Conservation (phyloP, 2,888 invertebrate species). For the Cephalotes varians region DNA sequence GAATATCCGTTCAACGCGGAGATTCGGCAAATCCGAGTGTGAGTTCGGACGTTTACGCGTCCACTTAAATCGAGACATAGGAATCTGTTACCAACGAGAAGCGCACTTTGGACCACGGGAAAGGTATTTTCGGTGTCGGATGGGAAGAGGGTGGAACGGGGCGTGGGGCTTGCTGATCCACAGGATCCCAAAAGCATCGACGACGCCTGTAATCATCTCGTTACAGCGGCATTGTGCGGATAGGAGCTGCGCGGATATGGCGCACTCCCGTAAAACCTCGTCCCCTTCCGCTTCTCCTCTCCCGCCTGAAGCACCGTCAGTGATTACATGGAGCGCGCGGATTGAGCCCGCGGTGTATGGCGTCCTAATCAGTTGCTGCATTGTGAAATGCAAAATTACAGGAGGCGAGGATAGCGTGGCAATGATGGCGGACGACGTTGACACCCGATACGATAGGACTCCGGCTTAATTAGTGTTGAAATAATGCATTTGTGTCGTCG, state of each 20-base stretch:
- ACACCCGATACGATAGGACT: constrained; percentile 35
- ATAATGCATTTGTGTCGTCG: constrained; percentile 47
- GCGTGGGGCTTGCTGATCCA: constrained; percentile 56
- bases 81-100: constrained; percentile 59
- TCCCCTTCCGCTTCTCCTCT: constrained; percentile 29
- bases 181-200: constrained; percentile 69
- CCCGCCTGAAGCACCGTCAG: constrained; percentile 71
- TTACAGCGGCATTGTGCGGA: constrained; percentile 80
- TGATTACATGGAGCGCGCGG: constrained; percentile 77
- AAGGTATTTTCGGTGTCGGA: constrained; percentile 58
- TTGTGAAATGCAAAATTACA: constrained; percentile 81
- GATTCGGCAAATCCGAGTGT: constrained; percentile 55
- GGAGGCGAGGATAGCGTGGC: constrained; percentile 67
- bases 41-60: constrained; percentile 63
- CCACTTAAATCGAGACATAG: constrained; percentile 71
- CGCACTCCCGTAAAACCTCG: constrained; percentile 69
- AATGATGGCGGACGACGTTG: constrained; percentile 56
- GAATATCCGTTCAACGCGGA: constrained; percentile 55
- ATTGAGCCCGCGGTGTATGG: constrained; percentile 64
- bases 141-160: background rate
- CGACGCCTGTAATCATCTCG: constrained; percentile 83
- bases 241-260: constrained; percentile 53
- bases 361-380: constrained; percentile 80
- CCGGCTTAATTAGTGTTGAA: constrained; percentile 68
- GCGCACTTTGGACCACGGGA: constrained; percentile 57